Evolutionary conservation across 2,113 vertebrate genomes (phyloP), one percentile per base, ranked within the genome.

Genomic region (Pycnonotus jocosus): DNA sequence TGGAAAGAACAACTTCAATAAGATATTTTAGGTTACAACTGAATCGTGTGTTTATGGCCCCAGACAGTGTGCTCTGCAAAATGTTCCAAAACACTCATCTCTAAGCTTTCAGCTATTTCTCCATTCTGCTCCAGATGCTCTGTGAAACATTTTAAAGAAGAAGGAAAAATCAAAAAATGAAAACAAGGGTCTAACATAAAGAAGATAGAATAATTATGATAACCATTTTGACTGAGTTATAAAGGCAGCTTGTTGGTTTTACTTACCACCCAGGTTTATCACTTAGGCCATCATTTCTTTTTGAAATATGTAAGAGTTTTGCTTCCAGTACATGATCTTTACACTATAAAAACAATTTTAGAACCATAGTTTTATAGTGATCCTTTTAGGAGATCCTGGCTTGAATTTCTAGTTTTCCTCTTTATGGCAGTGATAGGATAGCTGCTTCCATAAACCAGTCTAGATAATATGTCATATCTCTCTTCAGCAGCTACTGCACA

Each of bases 381-480:
- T 47, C 31, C 68, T 85, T 91, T 82, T 44, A 70, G 79, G 80
- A 82, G 47, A 62, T 37, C 88, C 86, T 44, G 42, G 72, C 37
- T 95, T 93, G 78, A 23, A 95, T 94, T 83, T 92, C 88, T 76
- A 16, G 23, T 86, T 92, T 96, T 72, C 74, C 20, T 94, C 42
- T 61, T 81, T 69, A 56, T 81, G 77, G 68, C 79, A 86, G 88
- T 51, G 71, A 83, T 90, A 81, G 77, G 90, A 83, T 85, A 88
- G 81, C 87, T 90, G 35, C 22, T 81, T 37, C 91, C 85, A 92
- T 90, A 94, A 94, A 70, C 72, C n/a, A n/a, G 33, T 86, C 79
- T 86, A 94, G 96, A 76, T 96, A 97, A 94, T 95, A 96, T 94
- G 93, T 94, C 95, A 96, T 96, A 96, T 96, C 94, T 95, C 92